Evolutionary conservation across 2,888 invertebrate genomes (phyloP).

Genomic region (Sepiola atlantica): DNA sequence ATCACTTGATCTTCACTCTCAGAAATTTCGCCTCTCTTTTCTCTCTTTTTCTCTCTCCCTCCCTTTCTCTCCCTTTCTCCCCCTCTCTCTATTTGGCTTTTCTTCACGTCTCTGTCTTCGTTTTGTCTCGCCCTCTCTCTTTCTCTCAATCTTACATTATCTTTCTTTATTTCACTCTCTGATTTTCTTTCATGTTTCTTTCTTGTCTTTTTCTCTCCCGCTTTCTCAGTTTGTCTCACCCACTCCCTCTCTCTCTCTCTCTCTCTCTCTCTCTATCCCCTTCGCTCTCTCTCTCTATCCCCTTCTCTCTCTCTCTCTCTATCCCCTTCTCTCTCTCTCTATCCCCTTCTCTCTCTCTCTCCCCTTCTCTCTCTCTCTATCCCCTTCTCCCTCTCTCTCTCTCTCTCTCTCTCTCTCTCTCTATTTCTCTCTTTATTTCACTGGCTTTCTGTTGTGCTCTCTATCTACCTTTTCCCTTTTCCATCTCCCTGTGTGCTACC

Average conservation of each 20-base stretch:
- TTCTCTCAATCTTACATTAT: background rate
- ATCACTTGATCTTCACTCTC: background rate
- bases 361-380: too few relatives aligned
- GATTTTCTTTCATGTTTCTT: background rate
- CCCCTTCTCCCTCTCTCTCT: too few relatives aligned
- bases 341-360: too few relatives aligned
- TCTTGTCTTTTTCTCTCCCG: too few relatives aligned
- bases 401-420: too few relatives aligned
- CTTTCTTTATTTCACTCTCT: background rate
- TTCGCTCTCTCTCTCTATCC: too few relatives aligned
- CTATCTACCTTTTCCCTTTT: background rate
- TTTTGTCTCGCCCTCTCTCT: background rate
- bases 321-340: too few relatives aligned
- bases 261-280: background rate
- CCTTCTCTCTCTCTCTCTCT: too few relatives aligned
- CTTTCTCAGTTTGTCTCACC: too few relatives aligned
- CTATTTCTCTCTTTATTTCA: too few relatives aligned
- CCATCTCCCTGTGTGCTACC: too few relatives aligned
- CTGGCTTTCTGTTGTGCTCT: too few relatives aligned
- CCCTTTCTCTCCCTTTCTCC: background rate
- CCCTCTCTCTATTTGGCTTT: background rate
- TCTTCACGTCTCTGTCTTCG: background rate
- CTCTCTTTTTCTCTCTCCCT: background rate
- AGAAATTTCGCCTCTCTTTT: rapidly evolving
- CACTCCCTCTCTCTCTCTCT: background rate